phyloP scores from a whole-genome alignment of 1,140 invertebrate species.

The Musca vetustissima region DNA sequence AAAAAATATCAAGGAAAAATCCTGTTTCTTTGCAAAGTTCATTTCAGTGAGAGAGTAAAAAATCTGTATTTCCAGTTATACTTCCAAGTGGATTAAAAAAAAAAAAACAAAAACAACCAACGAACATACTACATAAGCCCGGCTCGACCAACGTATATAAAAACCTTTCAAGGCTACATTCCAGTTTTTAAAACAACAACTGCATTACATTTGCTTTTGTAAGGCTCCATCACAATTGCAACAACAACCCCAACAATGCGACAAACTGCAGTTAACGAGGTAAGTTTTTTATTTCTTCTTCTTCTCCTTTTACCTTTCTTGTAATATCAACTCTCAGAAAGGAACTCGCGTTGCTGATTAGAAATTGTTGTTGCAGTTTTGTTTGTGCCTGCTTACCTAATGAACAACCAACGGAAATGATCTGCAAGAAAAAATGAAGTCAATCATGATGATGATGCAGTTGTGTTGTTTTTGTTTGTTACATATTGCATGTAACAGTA shows the following conservation, averaged over 20 bases:
- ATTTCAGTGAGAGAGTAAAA: no score
- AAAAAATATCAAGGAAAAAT: background rate
- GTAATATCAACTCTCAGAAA: no score
- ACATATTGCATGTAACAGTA: no score
- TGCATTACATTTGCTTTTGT: background rate
- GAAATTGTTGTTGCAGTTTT: background rate
- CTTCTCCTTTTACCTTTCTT: background rate
- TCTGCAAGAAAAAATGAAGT: slow-evolving; percentile 1
- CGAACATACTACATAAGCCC: no score
- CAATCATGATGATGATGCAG: background rate
- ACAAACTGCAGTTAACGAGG: slow-evolving; percentile 9
- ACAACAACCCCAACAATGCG: slow-evolving; percentile 16
- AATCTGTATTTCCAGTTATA: no score
- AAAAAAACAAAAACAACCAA: background rate
- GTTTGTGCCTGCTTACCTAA: background rate
- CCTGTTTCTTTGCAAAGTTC: background rate
- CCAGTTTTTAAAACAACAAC: background rate
- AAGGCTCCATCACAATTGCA: background rate
- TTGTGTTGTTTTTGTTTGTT: background rate
- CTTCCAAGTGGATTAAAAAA: slow-evolving; percentile 4
- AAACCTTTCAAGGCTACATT: slow-evolving; percentile 23
- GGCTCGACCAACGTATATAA: no score
- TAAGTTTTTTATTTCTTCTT: slow-evolving; percentile 13
- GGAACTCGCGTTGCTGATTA: no score
- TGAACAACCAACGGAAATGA: slow-evolving; percentile 1